Percentiles rank a stretch among this genome's conserved stretches.
These are phyloP conservation scores for Melanotaenia pygmaea DNA, from an alignment of 2,797 vertebrate species.

Conservation along the genomic window DNA sequence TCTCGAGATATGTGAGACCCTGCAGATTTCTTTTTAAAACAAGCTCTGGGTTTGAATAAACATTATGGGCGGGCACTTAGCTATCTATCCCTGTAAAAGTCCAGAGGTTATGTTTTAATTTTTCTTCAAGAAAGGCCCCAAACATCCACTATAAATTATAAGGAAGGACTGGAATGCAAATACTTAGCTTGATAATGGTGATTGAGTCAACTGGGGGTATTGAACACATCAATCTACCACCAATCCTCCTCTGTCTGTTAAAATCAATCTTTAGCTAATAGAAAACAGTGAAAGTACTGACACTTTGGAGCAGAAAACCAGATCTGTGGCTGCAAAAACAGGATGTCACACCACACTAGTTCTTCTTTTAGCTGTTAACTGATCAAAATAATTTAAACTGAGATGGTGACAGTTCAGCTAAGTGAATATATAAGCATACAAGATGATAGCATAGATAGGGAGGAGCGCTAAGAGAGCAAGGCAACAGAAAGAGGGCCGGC, in stretches of 20 bases:
- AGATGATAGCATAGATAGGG: not conserved
- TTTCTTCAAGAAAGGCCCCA: not conserved
- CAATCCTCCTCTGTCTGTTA: not conserved
- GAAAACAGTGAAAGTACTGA: not conserved
- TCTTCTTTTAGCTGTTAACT: not conserved
- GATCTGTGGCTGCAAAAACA: not conserved
- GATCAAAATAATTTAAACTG: not conserved
- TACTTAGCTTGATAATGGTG: slow-evolving; percentile 2
- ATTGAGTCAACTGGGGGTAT: slow-evolving; percentile 4
- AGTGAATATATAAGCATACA: slow-evolving; percentile 25
- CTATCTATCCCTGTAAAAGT: not conserved
- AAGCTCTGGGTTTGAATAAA: not conserved
- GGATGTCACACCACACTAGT: slow-evolving; percentile 17
- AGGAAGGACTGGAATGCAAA: slow-evolving; percentile 4
- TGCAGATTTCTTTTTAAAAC: not conserved
- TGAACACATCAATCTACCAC: not conserved
- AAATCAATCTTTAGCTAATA: not conserved
- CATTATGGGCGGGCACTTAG: not conserved
- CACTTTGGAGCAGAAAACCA: not conserved
- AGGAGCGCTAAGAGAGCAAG: slow-evolving; percentile 15
- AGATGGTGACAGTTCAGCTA: not conserved
- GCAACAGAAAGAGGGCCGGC: slow-evolving; percentile 34
- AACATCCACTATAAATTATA: slow-evolving; percentile 11
- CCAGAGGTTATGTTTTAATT: slow-evolving; percentile 3
- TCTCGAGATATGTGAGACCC: not conserved